Conservation (phyloP, 2,113 vertebrate genomes). For the Delphinus delphis region DNA sequence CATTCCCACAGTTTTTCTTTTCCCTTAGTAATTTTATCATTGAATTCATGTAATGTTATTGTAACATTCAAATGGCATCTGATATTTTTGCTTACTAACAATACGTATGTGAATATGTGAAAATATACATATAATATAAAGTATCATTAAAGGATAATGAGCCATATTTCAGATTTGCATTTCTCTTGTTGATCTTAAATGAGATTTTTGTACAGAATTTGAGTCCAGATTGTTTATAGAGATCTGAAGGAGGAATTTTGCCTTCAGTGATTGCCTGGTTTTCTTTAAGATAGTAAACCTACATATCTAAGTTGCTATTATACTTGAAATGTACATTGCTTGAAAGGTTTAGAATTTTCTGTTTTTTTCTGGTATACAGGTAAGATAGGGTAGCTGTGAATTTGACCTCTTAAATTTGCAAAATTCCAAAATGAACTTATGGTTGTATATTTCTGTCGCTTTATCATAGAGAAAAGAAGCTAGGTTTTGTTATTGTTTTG, state of each 20-base stretch:
- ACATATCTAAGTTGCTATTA: neutral
- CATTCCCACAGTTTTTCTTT: slow-evolving; percentile 18
- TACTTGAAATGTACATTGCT: neutral
- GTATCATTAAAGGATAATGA: neutral
- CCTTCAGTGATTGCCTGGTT: neutral
- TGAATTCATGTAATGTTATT: neutral
- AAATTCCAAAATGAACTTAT: neutral
- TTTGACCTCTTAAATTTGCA: neutral
- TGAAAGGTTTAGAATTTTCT: neutral
- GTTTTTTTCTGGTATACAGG: neutral
- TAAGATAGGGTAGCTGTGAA: neutral
- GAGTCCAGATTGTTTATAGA: neutral
- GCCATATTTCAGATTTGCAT: neutral
- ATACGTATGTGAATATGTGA: neutral
- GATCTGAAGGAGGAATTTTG: neutral
- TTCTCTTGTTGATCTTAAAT: neutral
- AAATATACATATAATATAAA: neutral
- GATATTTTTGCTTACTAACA: neutral
- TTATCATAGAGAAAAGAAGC: neutral
- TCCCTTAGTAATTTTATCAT: neutral
- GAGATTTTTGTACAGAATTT: neutral
- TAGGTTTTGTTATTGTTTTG: neutral
- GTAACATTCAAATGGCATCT: neutral
- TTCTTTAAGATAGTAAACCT: neutral
- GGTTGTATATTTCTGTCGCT: neutral